Conservation (phyloP, 2,113 vertebrate genomes). For the Pyxicephalus adspersus region DNA sequence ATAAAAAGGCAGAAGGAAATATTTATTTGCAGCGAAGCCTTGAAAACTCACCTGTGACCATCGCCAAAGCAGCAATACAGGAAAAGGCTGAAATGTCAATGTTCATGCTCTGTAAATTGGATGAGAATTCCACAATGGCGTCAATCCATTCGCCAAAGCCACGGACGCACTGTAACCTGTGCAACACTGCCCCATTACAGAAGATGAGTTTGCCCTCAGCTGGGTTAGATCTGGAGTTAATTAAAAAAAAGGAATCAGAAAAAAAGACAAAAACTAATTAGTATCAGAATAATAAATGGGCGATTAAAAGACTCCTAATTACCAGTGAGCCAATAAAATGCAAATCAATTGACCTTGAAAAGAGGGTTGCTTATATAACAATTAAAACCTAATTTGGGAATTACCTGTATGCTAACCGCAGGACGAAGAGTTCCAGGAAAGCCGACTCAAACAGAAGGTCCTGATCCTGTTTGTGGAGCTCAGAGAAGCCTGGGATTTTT, state of each 20-base stretch:
- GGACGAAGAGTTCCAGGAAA: conserved; percentile 96
- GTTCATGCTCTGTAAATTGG: conserved; percentile 97
- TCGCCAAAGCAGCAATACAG: conserved; percentile 97
- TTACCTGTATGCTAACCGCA: conserved; percentile 95
- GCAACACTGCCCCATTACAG: conserved; percentile 96
- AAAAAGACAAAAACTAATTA: conserved; percentile 79
- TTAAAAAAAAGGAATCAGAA: conserved; percentile 55
- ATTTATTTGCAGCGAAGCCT: neutral
- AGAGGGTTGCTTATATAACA: conserved; percentile 61
- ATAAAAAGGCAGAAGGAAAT: neutral
- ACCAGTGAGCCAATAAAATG: conserved; percentile 82
- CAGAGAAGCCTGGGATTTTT: conserved; percentile 92
- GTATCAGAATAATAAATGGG: conserved; percentile 79
- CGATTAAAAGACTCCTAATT: conserved; percentile 86
- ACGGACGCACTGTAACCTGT: conserved; percentile 96
- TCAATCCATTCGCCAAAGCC: conserved; percentile 99
- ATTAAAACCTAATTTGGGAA: conserved; percentile 49
- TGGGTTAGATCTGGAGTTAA: conserved; percentile 93
- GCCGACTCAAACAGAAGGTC: conserved; percentile 97
- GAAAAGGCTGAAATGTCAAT: conserved; percentile 98
- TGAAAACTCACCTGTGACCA: conserved; percentile 93
- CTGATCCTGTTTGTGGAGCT: conserved; percentile 91
- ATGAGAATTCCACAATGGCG: conserved; percentile 96
- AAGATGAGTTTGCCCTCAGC: conserved; percentile 99
- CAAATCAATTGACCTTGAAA: conserved; percentile 77